A percentile compares a stretch with the other conserved stretches of the same genome.
Conservation (phyloP, 2,113 vertebrate species). For the Gallinago paraguaiae region DNA sequence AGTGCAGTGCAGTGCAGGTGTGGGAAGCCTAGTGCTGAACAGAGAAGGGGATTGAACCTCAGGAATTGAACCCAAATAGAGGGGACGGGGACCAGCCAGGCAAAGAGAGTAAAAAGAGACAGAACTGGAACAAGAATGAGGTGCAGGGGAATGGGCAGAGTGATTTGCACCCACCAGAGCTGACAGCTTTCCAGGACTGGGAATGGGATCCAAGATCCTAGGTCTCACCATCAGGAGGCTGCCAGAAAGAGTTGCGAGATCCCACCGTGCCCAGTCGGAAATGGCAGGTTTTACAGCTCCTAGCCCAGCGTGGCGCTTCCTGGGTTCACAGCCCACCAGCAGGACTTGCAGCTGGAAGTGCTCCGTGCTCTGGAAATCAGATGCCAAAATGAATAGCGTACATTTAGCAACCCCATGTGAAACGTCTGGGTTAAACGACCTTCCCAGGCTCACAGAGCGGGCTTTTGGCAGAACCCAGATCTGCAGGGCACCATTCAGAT, state of each 20-base stretch:
- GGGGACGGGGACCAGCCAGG: background rate
- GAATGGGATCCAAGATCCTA: slow-evolving; percentile 4
- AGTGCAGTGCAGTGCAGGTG: too few species aligned
- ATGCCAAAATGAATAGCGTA: background rate
- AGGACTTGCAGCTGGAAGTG: slow-evolving; percentile 39
- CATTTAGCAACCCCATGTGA: background rate
- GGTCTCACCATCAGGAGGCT: background rate
- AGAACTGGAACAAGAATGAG: background rate
- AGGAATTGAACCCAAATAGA: background rate
- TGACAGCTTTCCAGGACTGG: background rate
- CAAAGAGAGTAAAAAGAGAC: background rate
- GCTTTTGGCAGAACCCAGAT: background rate
- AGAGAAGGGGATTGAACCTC: background rate
- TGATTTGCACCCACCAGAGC: background rate
- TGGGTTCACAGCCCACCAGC: slow-evolving; percentile 6
- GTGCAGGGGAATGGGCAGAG: background rate
- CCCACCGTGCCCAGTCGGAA: background rate
- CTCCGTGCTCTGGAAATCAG: background rate
- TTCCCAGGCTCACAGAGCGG: background rate
- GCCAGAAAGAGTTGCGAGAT: background rate
- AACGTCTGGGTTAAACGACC: background rate
- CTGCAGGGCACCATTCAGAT: background rate
- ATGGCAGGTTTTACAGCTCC: background rate
- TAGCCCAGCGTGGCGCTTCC: background rate
- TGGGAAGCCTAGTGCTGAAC: background rate